Conservation (phyloP, 35 echinoderm and acorn worm genomes). For the Hemicentrotus pulcherrimus region DNA sequence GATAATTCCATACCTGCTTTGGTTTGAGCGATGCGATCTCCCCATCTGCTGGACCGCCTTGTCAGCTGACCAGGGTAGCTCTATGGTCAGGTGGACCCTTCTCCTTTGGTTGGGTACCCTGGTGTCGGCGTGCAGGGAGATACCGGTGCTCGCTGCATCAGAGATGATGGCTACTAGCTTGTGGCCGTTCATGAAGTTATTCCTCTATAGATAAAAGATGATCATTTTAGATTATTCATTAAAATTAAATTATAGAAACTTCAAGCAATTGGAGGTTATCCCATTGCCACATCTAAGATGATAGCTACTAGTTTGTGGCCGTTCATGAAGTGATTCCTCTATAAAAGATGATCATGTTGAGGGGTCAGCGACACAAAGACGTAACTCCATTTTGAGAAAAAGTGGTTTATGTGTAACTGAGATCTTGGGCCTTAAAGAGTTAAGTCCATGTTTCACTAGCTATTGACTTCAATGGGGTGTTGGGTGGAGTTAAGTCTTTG, state of each 20-base stretch:
- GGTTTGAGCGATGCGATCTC: slow-evolving; percentile 92
- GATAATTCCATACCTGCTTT: slow-evolving; percentile 71
- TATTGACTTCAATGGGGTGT: no score
- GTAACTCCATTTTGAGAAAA: no score
- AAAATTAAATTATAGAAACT: no score
- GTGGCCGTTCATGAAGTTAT: slow-evolving; percentile 87
- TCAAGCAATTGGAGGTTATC: no score
- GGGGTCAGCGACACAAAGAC: no score
- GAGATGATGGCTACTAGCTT: slow-evolving; percentile 95
- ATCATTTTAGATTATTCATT: no score
- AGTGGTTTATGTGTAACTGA: no score
- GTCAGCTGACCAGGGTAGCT: slow-evolving; percentile 95
- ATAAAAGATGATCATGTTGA: not conserved
- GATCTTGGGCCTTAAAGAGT: no score
- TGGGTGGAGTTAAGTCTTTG: no score
- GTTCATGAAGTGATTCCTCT: slow-evolving; percentile 93
- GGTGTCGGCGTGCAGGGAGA: slow-evolving; percentile 89
- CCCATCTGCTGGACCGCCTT: slow-evolving; percentile 97
- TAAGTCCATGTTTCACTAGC: no score
- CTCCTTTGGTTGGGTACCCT: slow-evolving; percentile 87
- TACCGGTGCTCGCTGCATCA: slow-evolving; percentile 95
- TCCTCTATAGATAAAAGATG: slow-evolving; percentile 62
- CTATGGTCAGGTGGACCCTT: slow-evolving; percentile 88
- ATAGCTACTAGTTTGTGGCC: slow-evolving; percentile 90
- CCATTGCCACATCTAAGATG: slow-evolving; percentile 95